A percentile compares a stretch with the other conserved stretches of the same genome.
Evolutionary conservation across 2,888 invertebrate genomes (phyloP).

Genomic region (Erpobdella octoculata): DNA sequence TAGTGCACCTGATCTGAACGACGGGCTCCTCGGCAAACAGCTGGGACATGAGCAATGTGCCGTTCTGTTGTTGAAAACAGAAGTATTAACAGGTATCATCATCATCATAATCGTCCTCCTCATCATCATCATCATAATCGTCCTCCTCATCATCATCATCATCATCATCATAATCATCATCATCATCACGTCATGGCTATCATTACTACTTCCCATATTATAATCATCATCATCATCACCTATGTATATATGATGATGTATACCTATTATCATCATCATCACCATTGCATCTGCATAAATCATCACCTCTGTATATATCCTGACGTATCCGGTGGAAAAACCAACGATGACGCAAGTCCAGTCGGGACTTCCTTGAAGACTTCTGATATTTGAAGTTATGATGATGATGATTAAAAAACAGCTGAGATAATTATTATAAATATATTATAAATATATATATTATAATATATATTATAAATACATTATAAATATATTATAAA

Average conservation of each 20-base stretch:
- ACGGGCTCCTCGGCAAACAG: conserved; percentile 75
- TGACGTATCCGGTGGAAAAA: conserved; percentile 72
- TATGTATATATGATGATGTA: not conserved
- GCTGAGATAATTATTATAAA: too few relatives aligned
- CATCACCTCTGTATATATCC: conserved; percentile 72
- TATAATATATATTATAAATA: not conserved
- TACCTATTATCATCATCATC: not conserved
- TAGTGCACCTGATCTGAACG: conserved; percentile 70
- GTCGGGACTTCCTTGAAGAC: conserved; percentile 65
- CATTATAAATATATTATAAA: too few relatives aligned
- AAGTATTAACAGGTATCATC: too few relatives aligned
- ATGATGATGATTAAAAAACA: not conserved
- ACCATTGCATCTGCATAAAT: too few relatives aligned
- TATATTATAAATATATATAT: not conserved
- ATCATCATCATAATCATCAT: too few relatives aligned
- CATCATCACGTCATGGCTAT: not conserved
- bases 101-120: too few relatives aligned
- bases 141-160: too few relatives aligned
- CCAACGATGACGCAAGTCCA: conserved; percentile 88
- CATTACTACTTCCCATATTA: not conserved
- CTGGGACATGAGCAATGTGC: conserved; percentile 71
- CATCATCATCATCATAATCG: too few relatives aligned
- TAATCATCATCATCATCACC: not conserved
- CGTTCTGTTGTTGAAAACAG: conserved; percentile 57
- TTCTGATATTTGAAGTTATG: conserved; percentile 44